Evolutionary conservation across 2,113 vertebrate species (phyloP).

Genomic region (Pachycephala philippinensis): DNA sequence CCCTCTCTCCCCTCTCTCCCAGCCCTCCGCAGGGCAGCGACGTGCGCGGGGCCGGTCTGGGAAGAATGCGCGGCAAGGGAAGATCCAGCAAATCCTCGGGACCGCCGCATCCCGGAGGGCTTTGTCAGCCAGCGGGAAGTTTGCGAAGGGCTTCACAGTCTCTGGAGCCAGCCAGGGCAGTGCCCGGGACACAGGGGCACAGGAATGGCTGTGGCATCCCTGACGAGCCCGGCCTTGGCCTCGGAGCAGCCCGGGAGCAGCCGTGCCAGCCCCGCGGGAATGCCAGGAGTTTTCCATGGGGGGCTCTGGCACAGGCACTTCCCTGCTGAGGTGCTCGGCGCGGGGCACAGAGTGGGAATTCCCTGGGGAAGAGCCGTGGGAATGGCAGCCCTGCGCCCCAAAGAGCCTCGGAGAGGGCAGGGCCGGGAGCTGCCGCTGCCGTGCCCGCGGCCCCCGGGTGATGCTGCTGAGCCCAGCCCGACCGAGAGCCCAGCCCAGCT

Average conservation of each 20-base stretch:
- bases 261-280: accelerated
- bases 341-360: neutral
- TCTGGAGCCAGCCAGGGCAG: neutral
- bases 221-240: neutral
- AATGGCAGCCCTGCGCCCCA: too few species aligned
- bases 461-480: neutral
- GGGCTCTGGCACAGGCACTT: neutral
- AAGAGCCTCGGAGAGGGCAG: neutral
- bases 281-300: accelerated
- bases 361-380: neutral
- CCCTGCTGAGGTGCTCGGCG: neutral
- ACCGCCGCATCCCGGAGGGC: neutral
- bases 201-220: accelerated
- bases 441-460: neutral
- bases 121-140: neutral
- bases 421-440: neutral
- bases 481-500: neutral
- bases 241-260: neutral
- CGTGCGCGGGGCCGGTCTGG: neutral
- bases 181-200: neutral
- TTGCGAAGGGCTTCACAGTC: neutral
- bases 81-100: neutral
- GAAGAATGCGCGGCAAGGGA: neutral
- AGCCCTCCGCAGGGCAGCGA: neutral
- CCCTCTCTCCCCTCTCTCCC: neutral